Evolutionary conservation across 1,140 invertebrate genomes (phyloP), one percentile per base, ranked within the genome.

Genomic region (Radopholus similis): DNA sequence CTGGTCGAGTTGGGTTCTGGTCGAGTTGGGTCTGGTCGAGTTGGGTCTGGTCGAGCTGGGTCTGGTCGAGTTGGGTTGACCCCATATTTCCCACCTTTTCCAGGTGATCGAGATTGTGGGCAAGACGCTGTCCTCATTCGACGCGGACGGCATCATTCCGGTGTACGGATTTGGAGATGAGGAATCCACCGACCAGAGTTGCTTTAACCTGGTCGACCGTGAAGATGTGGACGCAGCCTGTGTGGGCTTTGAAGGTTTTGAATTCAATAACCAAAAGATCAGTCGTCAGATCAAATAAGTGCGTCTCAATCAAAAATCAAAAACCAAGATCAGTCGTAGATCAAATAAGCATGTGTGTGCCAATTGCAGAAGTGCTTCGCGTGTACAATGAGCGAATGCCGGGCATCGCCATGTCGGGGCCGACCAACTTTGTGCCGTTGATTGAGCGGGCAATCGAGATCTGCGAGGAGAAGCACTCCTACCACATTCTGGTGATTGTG

Each of bases 41-140:
- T n/a, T n/a, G n/a, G n/a, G n/a, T n/a, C n/a, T n/a, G n/a, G n/a
- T n/a, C n/a, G n/a, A n/a, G n/a, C n/a, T n/a, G n/a, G n/a, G n/a
- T n/a, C n/a, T n/a, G n/a, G n/a, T n/a, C n/a, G 18, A 54, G 11
- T 28, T 54, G 18, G n/a, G 32, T 26, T 30, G n/a, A 9, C 47
- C 8, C 3, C 11, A 60, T 59, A 26, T 35, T 21, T 42, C 56
- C 5, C 26, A 57, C 4, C 35, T 18, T 30, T 53, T 78, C 57
- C n/a, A 82, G 78, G 85, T 86, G 4, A 86, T 86, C 34, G 80
- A 83, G 68, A 85, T 86, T 64, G 82, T 86, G n/a, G 85, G 85
- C 9, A 83, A 84, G 64, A 85, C 85, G 0, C 66, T 86, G 37
- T 85, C 84, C 58, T 83, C 84, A 4, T 85, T 86, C 67, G 84